phyloP scores from a whole-genome alignment of 2,888 invertebrate genomes.

The Ypsolopha sequella region DNA sequence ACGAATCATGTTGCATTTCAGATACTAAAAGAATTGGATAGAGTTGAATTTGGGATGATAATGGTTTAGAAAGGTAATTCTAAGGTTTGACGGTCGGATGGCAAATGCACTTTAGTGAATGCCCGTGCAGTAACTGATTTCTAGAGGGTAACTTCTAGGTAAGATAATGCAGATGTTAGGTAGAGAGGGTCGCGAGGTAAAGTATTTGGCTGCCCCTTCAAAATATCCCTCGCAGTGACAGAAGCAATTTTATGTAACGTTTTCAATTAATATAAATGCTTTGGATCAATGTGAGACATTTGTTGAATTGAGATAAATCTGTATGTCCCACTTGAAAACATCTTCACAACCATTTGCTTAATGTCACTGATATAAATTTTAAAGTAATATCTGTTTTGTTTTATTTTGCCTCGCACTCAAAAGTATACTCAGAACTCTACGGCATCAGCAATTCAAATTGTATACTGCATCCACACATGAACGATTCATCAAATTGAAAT shows the following conservation, averaged over 20 bases:
- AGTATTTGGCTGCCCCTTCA: no score
- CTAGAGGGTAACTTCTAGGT: conserved; percentile 34
- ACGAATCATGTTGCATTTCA: background rate
- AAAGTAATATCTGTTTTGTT: background rate
- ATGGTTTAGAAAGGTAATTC: conserved; percentile 25
- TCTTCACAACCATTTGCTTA: background rate
- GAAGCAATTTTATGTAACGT: conserved; percentile 49
- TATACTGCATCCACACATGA: conserved; percentile 33
- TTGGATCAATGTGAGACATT: background rate
- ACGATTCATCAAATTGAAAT: conserved; percentile 59
- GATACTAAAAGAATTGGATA: conserved; percentile 6
- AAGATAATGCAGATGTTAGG: conserved; percentile 64
- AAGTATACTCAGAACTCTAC: no score
- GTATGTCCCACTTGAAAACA: background rate
- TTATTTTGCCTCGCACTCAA: background rate
- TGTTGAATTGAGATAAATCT: conserved; percentile 3
- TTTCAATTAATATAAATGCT: conserved; percentile 62
- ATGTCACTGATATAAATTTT: background rate
- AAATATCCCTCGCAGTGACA: conserved; percentile 35
- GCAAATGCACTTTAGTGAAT: conserved; percentile 64
- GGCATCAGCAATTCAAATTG: no score
- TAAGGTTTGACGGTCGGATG: conserved; percentile 51
- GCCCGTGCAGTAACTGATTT: conserved; percentile 55
- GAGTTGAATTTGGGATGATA: conserved; percentile 19
- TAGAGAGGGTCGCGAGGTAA: conserved; percentile 16